Base-by-base conservation (phyloP, 2,797 vertebrate genomes). In the Falco berigora region DNA sequence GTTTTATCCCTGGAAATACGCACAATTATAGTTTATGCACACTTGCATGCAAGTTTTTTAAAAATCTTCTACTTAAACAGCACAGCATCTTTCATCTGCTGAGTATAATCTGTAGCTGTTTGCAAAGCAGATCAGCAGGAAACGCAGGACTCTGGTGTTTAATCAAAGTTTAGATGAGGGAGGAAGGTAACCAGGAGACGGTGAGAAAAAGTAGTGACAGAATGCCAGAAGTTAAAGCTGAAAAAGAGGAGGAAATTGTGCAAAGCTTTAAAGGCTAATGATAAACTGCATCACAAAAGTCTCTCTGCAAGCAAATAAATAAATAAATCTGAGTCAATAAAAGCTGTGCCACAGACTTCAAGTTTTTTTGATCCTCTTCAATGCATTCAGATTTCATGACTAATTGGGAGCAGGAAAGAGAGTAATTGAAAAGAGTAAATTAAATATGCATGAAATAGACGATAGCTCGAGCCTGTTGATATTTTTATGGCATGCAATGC, bases 311-410 rank as follows among this genome's bases (percentile, higher is more conserved):
- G 21, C 13, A 64, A 64, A 18, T 69, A 46, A 86, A 24, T 20
- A 50, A 53, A 34, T 23, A 59, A 77, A 58, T 72, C 36, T 20
- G 49, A 76, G 32, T 92, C 30, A 76, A 30, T 95, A 77, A 85
- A 77, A 95, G 59, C 40, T 40, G 11, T 74, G 32, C 56, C 63
- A 61, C 14, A 40, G 17, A 42, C 79, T 84, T 85, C 27, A 86
- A 34, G 34, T 90, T 93, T 71, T 50, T 96, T 93, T 93, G 83
- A 87, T 95, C 46, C 20, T 77, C 24, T 83, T 56, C 93, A 87
- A 94, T 96, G 27, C 42, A 72, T 95, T 81, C 80, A 89, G 80
- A 47, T 40, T 89, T 87, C 25, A 24, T 74, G 90, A 82, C 71
- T 92, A 86, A 92, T 87, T 89, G 9, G 67, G 28, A 85, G 13